These are phyloP conservation scores for Microtus ochrogaster DNA, from an alignment of 2,113 vertebrate genomes.

Conservation along the genomic window DNA sequence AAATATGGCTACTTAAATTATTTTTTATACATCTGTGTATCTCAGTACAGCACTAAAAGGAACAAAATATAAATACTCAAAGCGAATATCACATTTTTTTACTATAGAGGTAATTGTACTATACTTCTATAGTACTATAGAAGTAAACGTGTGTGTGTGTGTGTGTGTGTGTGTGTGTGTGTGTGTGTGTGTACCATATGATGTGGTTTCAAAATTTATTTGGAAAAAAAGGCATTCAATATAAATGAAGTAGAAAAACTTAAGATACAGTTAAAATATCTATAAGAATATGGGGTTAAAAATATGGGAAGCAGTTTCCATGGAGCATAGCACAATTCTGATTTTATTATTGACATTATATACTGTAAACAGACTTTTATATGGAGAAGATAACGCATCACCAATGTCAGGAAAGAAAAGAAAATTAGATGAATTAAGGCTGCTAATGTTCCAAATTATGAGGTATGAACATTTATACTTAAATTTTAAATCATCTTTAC, in stretches of 20 bases:
- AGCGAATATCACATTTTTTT: neutral
- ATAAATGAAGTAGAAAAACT: neutral
- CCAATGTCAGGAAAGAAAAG: neutral
- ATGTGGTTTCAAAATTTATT: too few relatives aligned
- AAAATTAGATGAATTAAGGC: neutral
- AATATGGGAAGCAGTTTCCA: neutral
- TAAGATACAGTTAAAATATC: neutral
- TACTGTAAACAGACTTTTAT: neutral
- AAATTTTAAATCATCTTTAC: neutral
- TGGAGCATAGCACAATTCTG: neutral
- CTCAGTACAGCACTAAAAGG: neutral
- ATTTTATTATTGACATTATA: constrained; percentile 2
- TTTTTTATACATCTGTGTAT: neutral
- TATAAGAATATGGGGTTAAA: neutral
- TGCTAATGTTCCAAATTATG: neutral
- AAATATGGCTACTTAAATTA: neutral
- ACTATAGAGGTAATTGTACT: neutral
- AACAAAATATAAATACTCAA: neutral
- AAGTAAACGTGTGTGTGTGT: neutral
- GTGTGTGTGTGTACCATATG: too few relatives aligned
- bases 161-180: neutral
- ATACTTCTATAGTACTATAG: too few relatives aligned
- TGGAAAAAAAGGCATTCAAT: neutral
- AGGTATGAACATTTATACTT: neutral
- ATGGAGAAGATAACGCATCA: neutral